Percentiles rank a stretch among this genome's conserved stretches.
These are phyloP conservation scores for Cataglyphis albicans DNA, from an alignment of 2,888 invertebrate species.

Conservation along the genomic window DNA sequence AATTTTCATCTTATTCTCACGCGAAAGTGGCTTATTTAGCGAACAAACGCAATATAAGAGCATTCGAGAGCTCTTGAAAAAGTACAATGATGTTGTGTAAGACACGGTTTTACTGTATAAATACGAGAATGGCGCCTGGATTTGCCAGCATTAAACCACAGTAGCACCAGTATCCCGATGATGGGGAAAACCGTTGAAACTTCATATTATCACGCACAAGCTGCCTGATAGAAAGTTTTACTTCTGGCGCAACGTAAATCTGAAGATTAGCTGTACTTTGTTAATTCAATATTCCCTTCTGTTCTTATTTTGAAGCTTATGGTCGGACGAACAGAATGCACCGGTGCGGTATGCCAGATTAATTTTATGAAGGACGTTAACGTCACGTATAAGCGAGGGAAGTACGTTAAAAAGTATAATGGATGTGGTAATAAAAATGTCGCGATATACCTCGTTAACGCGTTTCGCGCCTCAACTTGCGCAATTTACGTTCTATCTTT, in stretches of 20 bases:
- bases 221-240: constrained; percentile 44
- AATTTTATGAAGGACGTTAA: constrained; percentile 57
- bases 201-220: constrained; percentile 37
- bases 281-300: constrained; percentile 49
- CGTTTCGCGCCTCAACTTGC: constrained; percentile 49
- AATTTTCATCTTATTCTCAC: not conserved
- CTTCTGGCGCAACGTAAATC: constrained; percentile 51
- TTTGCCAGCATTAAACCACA: not conserved
- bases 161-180: constrained; percentile 16
- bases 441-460: constrained; percentile 54
- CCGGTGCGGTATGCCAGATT: constrained; percentile 43
- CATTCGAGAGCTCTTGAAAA: constrained; percentile 29
- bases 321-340: constrained; percentile 46
- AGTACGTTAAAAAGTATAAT: constrained; percentile 49
- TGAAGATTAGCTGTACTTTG: constrained; percentile 46
- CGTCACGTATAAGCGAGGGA: constrained; percentile 47
- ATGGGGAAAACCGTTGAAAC: constrained; percentile 46
- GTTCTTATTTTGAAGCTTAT: constrained; percentile 51
- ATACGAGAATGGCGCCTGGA: not conserved
- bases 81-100: not conserved
- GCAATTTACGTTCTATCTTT: constrained; percentile 47
- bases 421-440: constrained; percentile 54
- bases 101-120: constrained; percentile 9
- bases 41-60: not conserved
- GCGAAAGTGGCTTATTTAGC: constrained; percentile 5